phyloP scores from a whole-genome alignment of 2,113 vertebrate species.

The Syngnathus scovelli region DNA sequence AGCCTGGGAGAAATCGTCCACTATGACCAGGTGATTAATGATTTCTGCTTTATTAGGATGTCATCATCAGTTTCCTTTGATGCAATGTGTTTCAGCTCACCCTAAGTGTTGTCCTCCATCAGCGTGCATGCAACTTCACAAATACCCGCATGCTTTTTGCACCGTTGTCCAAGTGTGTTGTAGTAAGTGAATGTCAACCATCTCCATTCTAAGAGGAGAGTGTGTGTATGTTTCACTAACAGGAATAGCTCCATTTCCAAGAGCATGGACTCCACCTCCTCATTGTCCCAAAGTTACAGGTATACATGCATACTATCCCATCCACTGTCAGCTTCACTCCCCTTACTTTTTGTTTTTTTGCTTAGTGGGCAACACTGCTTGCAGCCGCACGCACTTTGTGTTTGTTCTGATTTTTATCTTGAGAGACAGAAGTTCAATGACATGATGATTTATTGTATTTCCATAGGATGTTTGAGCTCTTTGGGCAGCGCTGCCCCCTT shows the following conservation, averaged over 20 bases:
- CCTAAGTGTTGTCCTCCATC: conserved; percentile 15
- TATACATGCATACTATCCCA: conserved; percentile 42
- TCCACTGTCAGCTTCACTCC: conserved; percentile 20
- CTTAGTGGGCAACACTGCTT: conserved; percentile 13
- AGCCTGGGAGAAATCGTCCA: conserved; percentile 82
- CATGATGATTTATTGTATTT: background rate
- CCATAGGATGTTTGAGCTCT: conserved; percentile 3
- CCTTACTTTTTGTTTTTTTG: conserved; percentile 17
- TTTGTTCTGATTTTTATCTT: background rate
- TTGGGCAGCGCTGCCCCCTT: conserved; percentile 9
- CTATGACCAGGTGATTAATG: conserved; percentile 65
- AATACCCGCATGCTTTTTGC: conserved; percentile 11
- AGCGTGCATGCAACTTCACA: conserved; percentile 5
- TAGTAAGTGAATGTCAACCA: conserved; percentile 26
- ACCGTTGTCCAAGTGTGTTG: conserved; percentile 5
- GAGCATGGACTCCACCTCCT: conserved; percentile 63
- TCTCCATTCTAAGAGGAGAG: conserved; percentile 54
- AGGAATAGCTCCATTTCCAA: conserved; percentile 74
- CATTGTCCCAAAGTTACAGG: conserved; percentile 62
- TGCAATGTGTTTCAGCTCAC: conserved; percentile 24
- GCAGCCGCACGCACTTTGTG: conserved; percentile 1
- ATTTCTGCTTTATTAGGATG: background rate
- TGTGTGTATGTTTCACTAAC: conserved; percentile 72
- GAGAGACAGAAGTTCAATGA: background rate
- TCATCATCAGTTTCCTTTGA: background rate